Conservation (phyloP, 2,888 invertebrate genomes). For the Drosophila eohydei region DNA sequence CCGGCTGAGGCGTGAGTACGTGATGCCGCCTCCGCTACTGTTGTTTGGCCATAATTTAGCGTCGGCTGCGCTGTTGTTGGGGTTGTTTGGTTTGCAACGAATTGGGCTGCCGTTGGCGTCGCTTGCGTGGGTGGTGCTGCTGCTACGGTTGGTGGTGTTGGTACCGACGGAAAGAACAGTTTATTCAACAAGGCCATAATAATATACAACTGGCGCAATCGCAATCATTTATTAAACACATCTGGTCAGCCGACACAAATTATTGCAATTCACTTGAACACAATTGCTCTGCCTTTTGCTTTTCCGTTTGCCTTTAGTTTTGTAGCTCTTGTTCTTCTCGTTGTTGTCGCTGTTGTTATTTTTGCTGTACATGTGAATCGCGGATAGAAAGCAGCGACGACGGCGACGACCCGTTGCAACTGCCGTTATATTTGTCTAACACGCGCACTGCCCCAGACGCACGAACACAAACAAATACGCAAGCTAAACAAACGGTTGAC, state of each 20-base stretch:
- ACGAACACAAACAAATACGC: constrained; percentile 18
- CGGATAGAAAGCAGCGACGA: constrained; percentile 3
- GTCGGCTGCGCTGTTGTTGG: constrained; percentile 47
- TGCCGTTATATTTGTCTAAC: constrained; percentile 51
- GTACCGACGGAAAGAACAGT: constrained; percentile 88
- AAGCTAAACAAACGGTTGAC: constrained; percentile 29
- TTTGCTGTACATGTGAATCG: constrained; percentile 38
- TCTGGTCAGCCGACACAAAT: constrained; percentile 64
- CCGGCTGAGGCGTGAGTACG: constrained; percentile 61
- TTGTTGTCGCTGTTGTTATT: constrained; percentile 19
- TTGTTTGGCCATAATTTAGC: constrained; percentile 59
- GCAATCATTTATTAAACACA: constrained; percentile 77
- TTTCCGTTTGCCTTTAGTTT: constrained; percentile 43
- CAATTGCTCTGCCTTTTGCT: constrained; percentile 37
- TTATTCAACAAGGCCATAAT: constrained; percentile 91
- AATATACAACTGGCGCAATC: constrained; percentile 65
- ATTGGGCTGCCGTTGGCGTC: constrained; percentile 48
- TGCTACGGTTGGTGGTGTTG: constrained; percentile 61
- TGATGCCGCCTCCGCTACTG: constrained; percentile 65
- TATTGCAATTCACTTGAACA: constrained; percentile 56
- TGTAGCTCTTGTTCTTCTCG: constrained; percentile 26
- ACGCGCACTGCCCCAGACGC: constrained; percentile 22
- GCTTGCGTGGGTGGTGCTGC: constrained; percentile 54
- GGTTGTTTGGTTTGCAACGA: constrained; percentile 47
- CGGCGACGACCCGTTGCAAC: constrained; percentile 28